Conservation (phyloP, 2,888 invertebrate genomes). For the Criorhina ranunculi region DNA sequence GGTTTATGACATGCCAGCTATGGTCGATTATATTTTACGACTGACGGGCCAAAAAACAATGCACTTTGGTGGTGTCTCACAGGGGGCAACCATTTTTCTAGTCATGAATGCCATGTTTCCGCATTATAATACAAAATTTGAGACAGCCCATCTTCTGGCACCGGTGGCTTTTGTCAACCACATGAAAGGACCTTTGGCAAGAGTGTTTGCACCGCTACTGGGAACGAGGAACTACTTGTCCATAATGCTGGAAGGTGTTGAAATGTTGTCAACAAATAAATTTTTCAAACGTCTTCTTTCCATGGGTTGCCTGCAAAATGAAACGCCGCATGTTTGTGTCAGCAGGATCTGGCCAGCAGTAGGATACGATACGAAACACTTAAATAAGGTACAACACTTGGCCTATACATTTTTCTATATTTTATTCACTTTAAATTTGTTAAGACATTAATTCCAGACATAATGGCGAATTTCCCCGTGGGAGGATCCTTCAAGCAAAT, state of each 20-base stretch:
- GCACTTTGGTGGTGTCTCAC: constrained; percentile 83
- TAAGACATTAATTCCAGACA: constrained; percentile 27
- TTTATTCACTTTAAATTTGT: constrained; percentile 1
- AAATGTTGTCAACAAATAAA: constrained; percentile 83
- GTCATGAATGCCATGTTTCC: constrained; percentile 82
- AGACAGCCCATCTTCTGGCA: constrained; percentile 82
- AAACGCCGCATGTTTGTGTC: constrained; percentile 82
- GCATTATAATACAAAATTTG: constrained; percentile 82
- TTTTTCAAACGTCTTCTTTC: constrained; percentile 83
- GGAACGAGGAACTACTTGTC: constrained; percentile 83
- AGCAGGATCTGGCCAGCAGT: constrained; percentile 83
- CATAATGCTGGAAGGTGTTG: constrained; percentile 81
- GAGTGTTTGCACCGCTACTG: constrained; percentile 87
- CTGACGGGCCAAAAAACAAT: constrained; percentile 80
- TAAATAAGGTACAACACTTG: constrained; percentile 80
- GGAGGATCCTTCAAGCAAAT: constrained; percentile 83
- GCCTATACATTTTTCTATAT: constrained; percentile 8
- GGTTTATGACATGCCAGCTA: constrained; percentile 83
- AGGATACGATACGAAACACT: constrained; percentile 81
- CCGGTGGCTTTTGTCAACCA: constrained; percentile 83
- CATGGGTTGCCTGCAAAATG: constrained; percentile 82
- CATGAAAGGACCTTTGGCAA: constrained; percentile 85
- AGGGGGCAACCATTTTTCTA: constrained; percentile 82
- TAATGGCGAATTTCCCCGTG: constrained; percentile 78
- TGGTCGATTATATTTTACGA: constrained; percentile 82